Evolutionary conservation across 2,888 invertebrate species (phyloP).

Genomic region (Drosophila flavopinicola): DNA sequence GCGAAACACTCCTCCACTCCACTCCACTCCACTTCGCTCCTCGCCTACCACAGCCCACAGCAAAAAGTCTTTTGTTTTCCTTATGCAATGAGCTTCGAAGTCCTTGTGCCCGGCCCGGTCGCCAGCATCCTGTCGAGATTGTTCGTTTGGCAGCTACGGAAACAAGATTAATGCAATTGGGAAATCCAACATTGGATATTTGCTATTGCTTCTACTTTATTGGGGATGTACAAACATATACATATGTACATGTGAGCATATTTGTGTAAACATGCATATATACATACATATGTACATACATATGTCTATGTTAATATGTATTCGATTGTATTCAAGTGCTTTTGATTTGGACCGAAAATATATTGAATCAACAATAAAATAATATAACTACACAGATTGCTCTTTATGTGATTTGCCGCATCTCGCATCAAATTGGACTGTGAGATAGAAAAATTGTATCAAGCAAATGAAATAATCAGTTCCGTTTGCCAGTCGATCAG

Average conservation of each 20-base stretch:
- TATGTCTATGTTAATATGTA: constrained; percentile 29
- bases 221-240: constrained; percentile 14
- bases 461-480: background rate
- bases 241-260: too few relatives aligned
- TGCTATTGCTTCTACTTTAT: constrained; percentile 21
- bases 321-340: constrained; percentile 26
- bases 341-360: constrained; percentile 16
- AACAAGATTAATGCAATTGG: constrained; percentile 75
- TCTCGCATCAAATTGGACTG: too few relatives aligned
- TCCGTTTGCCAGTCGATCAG: background rate
- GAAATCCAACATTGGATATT: constrained; percentile 47
- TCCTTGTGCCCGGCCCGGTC: constrained; percentile 2
- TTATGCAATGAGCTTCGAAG: constrained; percentile 31
- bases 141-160: constrained; percentile 35
- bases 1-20: constrained; percentile 32
- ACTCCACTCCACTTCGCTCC: too few relatives aligned
- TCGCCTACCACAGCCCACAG: background rate
- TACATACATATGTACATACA: constrained; percentile 4
- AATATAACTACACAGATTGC: constrained; percentile 4
- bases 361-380: constrained; percentile 25
- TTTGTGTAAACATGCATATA: background rate
- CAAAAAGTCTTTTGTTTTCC: constrained; percentile 47
- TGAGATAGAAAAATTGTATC: background rate
- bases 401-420: background rate
- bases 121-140: constrained; percentile 15